These are phyloP conservation scores for Drosophila limbata DNA, from an alignment of 2,888 invertebrate genomes.

Conservation along the genomic window DNA sequence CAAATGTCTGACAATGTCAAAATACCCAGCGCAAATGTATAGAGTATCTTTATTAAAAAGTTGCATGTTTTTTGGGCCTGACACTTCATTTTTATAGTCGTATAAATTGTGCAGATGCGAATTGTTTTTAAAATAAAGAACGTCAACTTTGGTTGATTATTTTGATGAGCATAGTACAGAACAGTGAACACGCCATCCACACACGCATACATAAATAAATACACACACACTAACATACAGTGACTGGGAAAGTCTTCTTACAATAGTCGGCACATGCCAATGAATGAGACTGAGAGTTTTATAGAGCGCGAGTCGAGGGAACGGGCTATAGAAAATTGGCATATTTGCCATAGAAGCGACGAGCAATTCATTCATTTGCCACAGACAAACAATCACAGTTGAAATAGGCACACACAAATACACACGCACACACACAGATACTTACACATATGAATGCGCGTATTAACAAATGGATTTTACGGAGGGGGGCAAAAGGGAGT, in stretches of 20 bases:
- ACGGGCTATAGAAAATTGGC: slow-evolving; percentile 65
- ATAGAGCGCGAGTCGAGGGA: slow-evolving; percentile 38
- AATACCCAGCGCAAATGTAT: not conserved
- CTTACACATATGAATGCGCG: slow-evolving; percentile 72
- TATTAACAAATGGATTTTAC: slow-evolving; percentile 69
- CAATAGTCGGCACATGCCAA: slow-evolving; percentile 72
- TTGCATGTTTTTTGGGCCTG: slow-evolving; percentile 50
- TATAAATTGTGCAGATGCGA: slow-evolving; percentile 66
- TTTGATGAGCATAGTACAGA: slow-evolving; percentile 68
- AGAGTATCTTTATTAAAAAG: slow-evolving; percentile 24
- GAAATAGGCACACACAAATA: slow-evolving; percentile 54
- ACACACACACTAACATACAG: slow-evolving; percentile 19
- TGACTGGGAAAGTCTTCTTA: slow-evolving; percentile 21
- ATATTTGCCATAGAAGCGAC: slow-evolving; percentile 72
- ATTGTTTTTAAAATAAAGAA: slow-evolving; percentile 61
- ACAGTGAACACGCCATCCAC: slow-evolving; percentile 62
- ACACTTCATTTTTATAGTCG: slow-evolving; percentile 70
- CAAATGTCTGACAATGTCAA: not conserved
- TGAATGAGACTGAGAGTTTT: slow-evolving; percentile 58
- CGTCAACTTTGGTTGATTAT: slow-evolving; percentile 74
- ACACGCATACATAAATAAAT: not conserved
- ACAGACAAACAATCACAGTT: slow-evolving; percentile 76
- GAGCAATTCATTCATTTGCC: slow-evolving; percentile 79
- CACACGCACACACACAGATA: slow-evolving; percentile 37
- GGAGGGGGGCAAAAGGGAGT: slow-evolving; percentile 6